Evolutionary conservation across 1,140 invertebrate genomes (phyloP), one percentile per base, ranked within the genome.

Genomic region (Ostrea edulis): DNA sequence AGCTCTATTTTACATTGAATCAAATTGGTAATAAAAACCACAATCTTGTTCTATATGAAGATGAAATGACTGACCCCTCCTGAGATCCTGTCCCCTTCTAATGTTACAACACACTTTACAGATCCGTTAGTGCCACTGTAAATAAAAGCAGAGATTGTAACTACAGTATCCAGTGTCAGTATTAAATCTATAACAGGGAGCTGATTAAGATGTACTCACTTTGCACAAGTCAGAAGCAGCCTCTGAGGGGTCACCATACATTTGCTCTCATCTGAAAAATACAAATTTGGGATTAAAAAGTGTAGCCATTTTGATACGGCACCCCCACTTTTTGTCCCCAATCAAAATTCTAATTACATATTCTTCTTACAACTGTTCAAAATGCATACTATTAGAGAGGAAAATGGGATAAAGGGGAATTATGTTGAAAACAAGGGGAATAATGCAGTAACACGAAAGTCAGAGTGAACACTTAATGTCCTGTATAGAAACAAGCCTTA

Each of bases 31-130:
- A n/a, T n/a, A n/a, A n/a, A n/a, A n/a, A n/a, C n/a, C n/a, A n/a
- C n/a, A n/a, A n/a, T n/a, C n/a, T n/a, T n/a, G n/a, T 12, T 54
- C 53, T 12, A 54, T 8, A 7, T 8, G 53, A 54, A 55, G 17
- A 22, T 0, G n/a, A 71, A 25, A 71, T 5, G 82, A 89, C 90
- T 90, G 87, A 91, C 91, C 35, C 89, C 91, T 77, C 90, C 90
- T 86, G 84, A 89, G 51, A 91, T 89, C 83, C 88, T 88, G 81
- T 91, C 91, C 51, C 91, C 90, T n/a, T 82, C 58, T 54, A 91
- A 55, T 7, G 91, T 91, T 5, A 91, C 81, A 14, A 91, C 87
- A 88, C 91, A 91, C 51, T 89, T 90, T 53, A 91, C 77, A 55
- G 55, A 65, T 53, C 86, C 77, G 22, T 71, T 87, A n/a, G 62